Percentiles rank a stretch among this genome's conserved stretches.
Evolutionary conservation across 2,888 invertebrate species (phyloP).

Genomic region (Halocaridina rubra): DNA sequence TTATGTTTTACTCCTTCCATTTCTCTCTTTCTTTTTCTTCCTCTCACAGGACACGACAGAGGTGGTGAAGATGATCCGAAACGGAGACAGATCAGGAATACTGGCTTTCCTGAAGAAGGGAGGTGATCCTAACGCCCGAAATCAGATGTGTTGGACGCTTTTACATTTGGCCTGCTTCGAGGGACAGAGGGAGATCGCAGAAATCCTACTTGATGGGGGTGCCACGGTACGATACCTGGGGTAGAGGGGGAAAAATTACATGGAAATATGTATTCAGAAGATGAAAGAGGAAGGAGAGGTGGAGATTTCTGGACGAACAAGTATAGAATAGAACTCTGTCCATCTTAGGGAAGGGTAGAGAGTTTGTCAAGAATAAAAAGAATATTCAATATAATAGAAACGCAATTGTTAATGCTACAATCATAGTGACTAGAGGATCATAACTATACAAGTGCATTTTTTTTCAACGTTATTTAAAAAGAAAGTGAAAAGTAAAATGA

Average conservation of each 20-base stretch:
- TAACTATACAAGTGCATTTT: too few relatives aligned
- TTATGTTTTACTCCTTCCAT: neutral
- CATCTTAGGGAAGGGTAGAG: too few relatives aligned
- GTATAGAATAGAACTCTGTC: neutral
- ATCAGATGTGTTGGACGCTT: constrained; percentile 55
- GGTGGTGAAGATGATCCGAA: constrained; percentile 48
- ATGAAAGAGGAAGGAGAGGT: neutral
- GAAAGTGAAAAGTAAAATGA: too few relatives aligned
- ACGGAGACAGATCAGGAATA: constrained; percentile 55
- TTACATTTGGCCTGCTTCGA: constrained; percentile 61
- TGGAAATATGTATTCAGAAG: too few relatives aligned
- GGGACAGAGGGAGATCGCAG: constrained; percentile 54
- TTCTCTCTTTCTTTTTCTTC: neutral
- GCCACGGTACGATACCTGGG: constrained; percentile 45
- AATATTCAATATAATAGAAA: too few relatives aligned
- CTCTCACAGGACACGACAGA: constrained; percentile 43
- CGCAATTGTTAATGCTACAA: too few relatives aligned
- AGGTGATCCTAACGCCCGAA: constrained; percentile 57
- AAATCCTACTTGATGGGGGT: constrained; percentile 53
- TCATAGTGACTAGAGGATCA: too few relatives aligned
- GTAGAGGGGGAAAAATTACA: too few relatives aligned
- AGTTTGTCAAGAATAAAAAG: too few relatives aligned
- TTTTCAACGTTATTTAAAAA: too few relatives aligned
- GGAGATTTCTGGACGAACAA: neutral
- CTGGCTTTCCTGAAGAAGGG: constrained; percentile 48